Evolutionary conservation across 2,888 invertebrate genomes (phyloP).

Genomic region (Smittia aterrima): DNA sequence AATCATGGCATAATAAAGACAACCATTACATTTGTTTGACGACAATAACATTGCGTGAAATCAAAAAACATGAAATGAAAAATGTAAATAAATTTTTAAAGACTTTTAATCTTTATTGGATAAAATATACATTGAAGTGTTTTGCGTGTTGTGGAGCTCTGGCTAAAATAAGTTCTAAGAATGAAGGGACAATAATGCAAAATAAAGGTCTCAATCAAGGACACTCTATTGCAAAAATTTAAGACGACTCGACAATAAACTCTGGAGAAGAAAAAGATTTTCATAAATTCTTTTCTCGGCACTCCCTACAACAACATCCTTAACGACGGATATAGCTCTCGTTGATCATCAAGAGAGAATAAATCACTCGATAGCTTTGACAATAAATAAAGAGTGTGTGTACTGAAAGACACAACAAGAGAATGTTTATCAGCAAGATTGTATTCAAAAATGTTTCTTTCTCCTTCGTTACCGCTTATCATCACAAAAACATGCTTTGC

Average conservation of each 20-base stretch:
- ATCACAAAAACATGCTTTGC: neutral
- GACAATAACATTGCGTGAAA: neutral
- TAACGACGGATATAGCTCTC: conserved; percentile 8
- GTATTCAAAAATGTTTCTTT: neutral
- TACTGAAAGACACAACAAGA: neutral
- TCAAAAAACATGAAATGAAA: no score
- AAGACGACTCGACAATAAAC: neutral
- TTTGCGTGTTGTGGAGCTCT: no score
- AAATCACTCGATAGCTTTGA: conserved; percentile 10
- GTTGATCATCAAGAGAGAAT: neutral
- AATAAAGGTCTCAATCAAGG: no score
- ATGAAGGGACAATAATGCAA: neutral
- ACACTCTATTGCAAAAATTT: neutral
- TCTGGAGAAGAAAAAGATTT: neutral
- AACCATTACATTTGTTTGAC: neutral
- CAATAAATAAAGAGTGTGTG: neutral
- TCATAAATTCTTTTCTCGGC: neutral
- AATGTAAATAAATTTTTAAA: no score
- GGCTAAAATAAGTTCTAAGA: no score
- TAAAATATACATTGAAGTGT: no score
- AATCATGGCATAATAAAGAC: conserved; percentile 22
- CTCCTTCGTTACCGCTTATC: neutral
- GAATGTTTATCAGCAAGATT: neutral
- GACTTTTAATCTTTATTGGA: no score
- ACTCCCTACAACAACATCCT: neutral